Conservation (phyloP, 2,888 invertebrate genomes). For the Tetragnatha montana region DNA sequence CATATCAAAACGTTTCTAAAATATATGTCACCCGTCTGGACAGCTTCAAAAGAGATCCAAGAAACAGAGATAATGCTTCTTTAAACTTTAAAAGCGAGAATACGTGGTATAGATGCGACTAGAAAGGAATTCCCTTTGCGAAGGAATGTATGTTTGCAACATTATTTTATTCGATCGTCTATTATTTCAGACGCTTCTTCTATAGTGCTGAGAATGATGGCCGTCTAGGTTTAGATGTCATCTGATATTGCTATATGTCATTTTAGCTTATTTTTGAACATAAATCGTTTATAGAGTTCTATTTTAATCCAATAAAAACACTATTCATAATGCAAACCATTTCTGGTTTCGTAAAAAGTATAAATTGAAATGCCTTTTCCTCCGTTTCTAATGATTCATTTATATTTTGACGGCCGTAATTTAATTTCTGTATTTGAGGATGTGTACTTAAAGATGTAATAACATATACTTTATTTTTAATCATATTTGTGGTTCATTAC, state of each 20-base stretch:
- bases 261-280: not conserved
- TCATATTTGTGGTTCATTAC: too few species aligned
- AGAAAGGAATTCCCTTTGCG: not conserved
- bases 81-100: not conserved
- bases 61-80: not conserved
- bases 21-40: not conserved
- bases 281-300: too few species aligned
- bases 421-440: too few species aligned
- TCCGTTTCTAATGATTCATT: too few species aligned
- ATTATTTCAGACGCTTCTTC: not conserved
- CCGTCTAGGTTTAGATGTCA: not conserved
- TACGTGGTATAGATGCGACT: not conserved
- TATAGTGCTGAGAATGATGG: not conserved
- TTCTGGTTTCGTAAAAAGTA: too few species aligned
- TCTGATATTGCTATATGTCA: not conserved
- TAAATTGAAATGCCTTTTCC: too few species aligned
- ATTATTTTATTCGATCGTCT: not conserved
- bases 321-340: too few species aligned
- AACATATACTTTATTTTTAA: too few species aligned
- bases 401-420: too few species aligned
- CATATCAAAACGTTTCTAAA: not conserved
- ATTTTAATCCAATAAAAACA: too few species aligned
- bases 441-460: too few species aligned
- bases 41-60: not conserved
- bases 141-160: not conserved